Conservation (phyloP, 37 sponge, comb jelly and placozoan species). For the Theonella swinhoei region DNA sequence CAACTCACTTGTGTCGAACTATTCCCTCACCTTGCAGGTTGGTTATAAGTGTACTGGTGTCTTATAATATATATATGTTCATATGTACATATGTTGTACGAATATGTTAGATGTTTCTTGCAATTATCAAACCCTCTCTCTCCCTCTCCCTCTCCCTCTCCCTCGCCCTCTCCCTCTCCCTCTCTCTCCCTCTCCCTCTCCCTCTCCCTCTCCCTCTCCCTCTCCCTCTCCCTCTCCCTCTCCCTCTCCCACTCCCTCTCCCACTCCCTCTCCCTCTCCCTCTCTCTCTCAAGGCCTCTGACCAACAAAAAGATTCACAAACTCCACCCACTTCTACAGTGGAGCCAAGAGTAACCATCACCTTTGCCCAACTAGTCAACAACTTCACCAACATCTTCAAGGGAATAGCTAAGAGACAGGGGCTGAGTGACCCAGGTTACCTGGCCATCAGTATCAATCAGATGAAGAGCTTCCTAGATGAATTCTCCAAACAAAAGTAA, state of each 20-base stretch:
- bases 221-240: neutral
- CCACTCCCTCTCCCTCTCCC: neutral
- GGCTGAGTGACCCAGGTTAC: conserved; percentile 54
- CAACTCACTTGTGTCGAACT: conserved; percentile 55
- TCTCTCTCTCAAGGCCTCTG: neutral
- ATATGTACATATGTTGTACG: no score
- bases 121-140: no score
- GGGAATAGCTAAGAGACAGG: conserved; percentile 55
- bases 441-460: conserved; percentile 74
- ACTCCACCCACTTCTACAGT: neutral
- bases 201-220: no score
- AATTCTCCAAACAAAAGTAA: conserved; percentile 71
- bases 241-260: neutral
- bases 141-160: neutral
- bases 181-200: no score
- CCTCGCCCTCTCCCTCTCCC: neutral
- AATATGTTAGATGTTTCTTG: no score
- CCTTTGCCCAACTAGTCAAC: conserved; percentile 56
- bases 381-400: conserved; percentile 77
- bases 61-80: neutral
- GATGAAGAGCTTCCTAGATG: conserved; percentile 79
- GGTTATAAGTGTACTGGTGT: neutral
- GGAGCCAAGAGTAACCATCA: conserved; percentile 31
- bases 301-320: conserved; percentile 4
- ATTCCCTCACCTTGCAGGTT: conserved; percentile 73